These are phyloP conservation scores for Acropora yongei DNA, from an alignment of 64 coral and sea anemone genomes.

Conservation along the genomic window DNA sequence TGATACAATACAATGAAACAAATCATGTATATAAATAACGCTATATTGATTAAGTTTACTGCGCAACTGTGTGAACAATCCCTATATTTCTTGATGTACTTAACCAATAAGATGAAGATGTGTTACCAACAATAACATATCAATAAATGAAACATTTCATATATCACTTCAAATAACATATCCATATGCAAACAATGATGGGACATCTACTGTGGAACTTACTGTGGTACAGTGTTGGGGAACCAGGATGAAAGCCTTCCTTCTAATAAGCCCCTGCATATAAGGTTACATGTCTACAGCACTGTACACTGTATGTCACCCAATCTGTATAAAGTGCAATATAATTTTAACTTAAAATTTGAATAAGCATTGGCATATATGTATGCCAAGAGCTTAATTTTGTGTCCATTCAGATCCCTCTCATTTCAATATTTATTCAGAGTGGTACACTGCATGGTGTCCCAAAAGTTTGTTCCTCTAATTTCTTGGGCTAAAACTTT, in stretches of 20 bases:
- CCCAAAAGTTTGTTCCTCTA: too few species aligned
- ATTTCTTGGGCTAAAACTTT: background rate
- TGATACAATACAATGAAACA: too few species aligned
- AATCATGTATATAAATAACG: background rate
- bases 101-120: conserved; percentile 8
- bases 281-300: too few species aligned
- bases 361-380: background rate
- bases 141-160: too few species aligned
- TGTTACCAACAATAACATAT: background rate
- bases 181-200: conserved; percentile 10
- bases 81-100: conserved; percentile 2
- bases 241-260: conserved; percentile 6
- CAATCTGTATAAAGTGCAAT: too few species aligned
- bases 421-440: conserved; percentile 5
- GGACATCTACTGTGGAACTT: background rate
- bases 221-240: background rate
- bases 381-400: background rate
- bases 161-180: background rate
- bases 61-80: conserved; percentile 2
- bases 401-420: background rate
- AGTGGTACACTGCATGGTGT: background rate
- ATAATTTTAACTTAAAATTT: background rate
- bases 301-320: too few species aligned
- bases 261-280: background rate
- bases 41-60: conserved; percentile 7